Percentiles rank a stretch among this genome's conserved stretches.
phyloP scores from a whole-genome alignment of 2,888 invertebrate genomes.

The Drosophila neoperkinsi region DNA sequence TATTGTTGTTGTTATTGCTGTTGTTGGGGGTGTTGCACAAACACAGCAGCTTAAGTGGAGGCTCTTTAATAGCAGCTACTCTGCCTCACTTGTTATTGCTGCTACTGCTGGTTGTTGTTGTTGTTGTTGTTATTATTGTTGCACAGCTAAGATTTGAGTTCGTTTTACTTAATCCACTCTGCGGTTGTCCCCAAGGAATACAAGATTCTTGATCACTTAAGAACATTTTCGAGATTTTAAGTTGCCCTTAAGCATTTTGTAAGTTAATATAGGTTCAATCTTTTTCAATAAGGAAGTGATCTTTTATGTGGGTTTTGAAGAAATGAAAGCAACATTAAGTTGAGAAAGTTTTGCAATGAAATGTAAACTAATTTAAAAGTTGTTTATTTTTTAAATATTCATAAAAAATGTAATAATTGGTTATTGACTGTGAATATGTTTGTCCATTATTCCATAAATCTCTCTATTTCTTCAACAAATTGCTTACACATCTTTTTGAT shows the following conservation, averaged over 20 bases:
- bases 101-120: constrained; percentile 1
- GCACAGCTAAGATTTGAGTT: constrained; percentile 16
- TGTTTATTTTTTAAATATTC: background rate
- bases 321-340: background rate
- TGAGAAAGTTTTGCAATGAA: background rate
- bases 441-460: background rate
- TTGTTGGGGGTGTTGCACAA: constrained; percentile 61
- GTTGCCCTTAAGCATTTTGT: constrained; percentile 15
- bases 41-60: constrained; percentile 59
- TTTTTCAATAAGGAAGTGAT: constrained; percentile 25
- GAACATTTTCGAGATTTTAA: constrained; percentile 12
- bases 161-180: constrained; percentile 51
- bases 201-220: constrained; percentile 40
- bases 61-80: constrained; percentile 56
- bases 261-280: constrained; percentile 36
- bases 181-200: constrained; percentile 41
- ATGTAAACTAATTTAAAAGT: background rate
- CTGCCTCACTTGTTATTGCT: constrained; percentile 33
- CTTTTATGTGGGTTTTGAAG: constrained; percentile 8
- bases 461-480: background rate
- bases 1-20: constrained; percentile 23
- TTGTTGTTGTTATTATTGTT: constrained; percentile 10
- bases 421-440: background rate
- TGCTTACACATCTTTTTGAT: background rate
- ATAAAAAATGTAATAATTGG: background rate